phyloP scores from a whole-genome alignment of 2,113 vertebrate genomes.

The Sylvilagus bachmani region DNA sequence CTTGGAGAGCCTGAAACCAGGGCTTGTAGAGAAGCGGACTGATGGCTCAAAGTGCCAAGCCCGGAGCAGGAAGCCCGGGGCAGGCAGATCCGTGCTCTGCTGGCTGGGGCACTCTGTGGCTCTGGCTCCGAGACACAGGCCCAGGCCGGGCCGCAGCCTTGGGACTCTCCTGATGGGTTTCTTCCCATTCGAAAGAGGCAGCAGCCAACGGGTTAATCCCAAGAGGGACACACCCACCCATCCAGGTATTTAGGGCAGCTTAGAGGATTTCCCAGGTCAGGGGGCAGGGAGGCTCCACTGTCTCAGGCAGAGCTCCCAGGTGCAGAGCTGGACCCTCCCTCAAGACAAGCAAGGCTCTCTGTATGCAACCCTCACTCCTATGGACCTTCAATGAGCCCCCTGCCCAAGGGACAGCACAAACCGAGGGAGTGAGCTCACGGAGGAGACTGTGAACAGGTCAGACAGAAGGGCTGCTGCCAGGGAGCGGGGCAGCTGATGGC shows the following conservation, averaged over 20 bases:
- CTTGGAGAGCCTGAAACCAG: neutral
- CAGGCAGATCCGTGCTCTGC: neutral
- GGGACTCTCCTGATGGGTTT: neutral
- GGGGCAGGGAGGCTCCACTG: neutral
- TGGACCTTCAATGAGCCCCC: neutral
- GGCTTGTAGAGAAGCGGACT: neutral
- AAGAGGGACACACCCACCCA: neutral
- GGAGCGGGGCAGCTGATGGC: neutral
- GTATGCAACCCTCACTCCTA: neutral
- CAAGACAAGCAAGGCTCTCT: neutral
- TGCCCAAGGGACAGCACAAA: neutral
- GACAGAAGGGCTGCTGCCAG: neutral
- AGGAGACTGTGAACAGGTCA: neutral
- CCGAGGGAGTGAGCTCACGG: neutral
- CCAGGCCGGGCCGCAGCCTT: neutral
- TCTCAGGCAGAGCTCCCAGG: neutral
- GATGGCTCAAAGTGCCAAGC: neutral
- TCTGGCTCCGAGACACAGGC: neutral
- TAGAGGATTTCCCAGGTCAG: slow-evolving; percentile 79
- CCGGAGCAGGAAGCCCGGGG: neutral
- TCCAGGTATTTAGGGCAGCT: slow-evolving; percentile 81
- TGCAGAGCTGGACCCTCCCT: neutral
- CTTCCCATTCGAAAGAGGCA: neutral
- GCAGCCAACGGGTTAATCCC: slow-evolving; percentile 49
- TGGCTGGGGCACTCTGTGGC: neutral